A percentile compares a stretch with the other conserved stretches of the same genome.
These are phyloP conservation scores for Cacoxenus indagator DNA, from an alignment of 2,888 invertebrate genomes.

Conservation along the genomic window DNA sequence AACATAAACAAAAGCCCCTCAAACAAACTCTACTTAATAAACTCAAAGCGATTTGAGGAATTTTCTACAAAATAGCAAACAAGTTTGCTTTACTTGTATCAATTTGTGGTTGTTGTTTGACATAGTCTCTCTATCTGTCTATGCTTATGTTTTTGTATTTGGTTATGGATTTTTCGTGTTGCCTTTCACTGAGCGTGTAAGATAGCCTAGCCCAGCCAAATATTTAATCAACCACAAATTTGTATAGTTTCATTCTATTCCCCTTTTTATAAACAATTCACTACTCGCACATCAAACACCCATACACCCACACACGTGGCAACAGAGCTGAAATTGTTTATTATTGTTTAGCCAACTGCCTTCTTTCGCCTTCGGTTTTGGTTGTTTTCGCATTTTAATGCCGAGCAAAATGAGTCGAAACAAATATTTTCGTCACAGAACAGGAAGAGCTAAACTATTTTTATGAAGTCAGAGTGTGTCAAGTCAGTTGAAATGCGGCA, in stretches of 20 bases:
- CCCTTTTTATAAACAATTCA: not conserved
- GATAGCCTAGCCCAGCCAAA: not conserved
- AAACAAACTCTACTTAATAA: too few species aligned
- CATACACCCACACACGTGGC: not conserved
- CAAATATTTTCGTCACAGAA: not conserved
- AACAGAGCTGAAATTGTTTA: not conserved
- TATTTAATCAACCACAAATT: conserved; percentile 3
- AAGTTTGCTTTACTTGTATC: too few species aligned
- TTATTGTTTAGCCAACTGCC: not conserved
- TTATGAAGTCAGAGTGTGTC: not conserved
- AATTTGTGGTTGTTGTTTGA: too few species aligned
- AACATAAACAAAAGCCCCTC: too few species aligned
- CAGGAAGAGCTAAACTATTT: conserved; percentile 1
- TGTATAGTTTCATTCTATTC: not conserved
- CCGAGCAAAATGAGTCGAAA: not conserved
- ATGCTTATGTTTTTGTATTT: not conserved
- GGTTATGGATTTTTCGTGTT: not conserved
- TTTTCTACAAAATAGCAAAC: too few species aligned
- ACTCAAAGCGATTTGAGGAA: too few species aligned
- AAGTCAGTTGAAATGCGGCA: not conserved
- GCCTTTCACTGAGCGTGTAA: too few species aligned
- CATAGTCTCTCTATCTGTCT: too few species aligned
- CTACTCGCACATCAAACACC: not conserved
- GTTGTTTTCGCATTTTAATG: not conserved
- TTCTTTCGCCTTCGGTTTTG: not conserved